Evolutionary conservation across 2,113 vertebrate genomes (phyloP), one percentile per base, ranked within the genome.

Genomic region (Mesoclemmys tuberculata): DNA sequence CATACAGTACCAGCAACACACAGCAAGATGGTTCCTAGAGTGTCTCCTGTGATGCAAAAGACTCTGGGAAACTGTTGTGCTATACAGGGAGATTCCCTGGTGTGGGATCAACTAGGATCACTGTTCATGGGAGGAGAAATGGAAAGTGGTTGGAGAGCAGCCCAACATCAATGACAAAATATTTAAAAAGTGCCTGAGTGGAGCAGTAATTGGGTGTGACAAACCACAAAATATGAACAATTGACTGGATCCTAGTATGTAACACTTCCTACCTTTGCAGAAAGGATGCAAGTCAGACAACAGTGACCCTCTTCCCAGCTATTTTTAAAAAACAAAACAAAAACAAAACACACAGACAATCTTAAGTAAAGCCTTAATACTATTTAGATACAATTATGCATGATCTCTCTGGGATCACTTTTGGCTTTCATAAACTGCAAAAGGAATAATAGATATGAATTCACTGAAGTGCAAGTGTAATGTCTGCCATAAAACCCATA

Each of bases 371-470:
- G 83, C 68, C 89, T 90, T 26, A 89, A 90, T 90, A 31, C 8
- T 87, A 24, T 89, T 97, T 95, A 82, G 35, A 41, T 77, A 38
- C 41, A 3, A 80, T 92, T 85, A 80, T 93, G 54, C n/a, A 77
- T 38, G 9, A 52, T 82, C 55, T 79, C 77, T 92, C 79, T 93
- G 93, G 90, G 84, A 89, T 11, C 0, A 64, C 41, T 93, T 97
- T 86, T 90, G 27, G 93, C 49, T 94, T 96, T 94, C 84, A 94
- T 80, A 51, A 94, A 78, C 35, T 93, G 22, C 19, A 82, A 54
- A 86, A 38, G 91, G 83, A 90, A 82, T 64, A 91, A 83, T 19
- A 85, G 14, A 90, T 90, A 89, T 1, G 94, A 93, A 94, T 85
- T 93, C 49, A 90, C 44, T 92, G 89, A 95, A 83, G 64, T 93